Evolutionary conservation across 2,888 invertebrate genomes (phyloP).

Genomic region (Brenthis ino): DNA sequence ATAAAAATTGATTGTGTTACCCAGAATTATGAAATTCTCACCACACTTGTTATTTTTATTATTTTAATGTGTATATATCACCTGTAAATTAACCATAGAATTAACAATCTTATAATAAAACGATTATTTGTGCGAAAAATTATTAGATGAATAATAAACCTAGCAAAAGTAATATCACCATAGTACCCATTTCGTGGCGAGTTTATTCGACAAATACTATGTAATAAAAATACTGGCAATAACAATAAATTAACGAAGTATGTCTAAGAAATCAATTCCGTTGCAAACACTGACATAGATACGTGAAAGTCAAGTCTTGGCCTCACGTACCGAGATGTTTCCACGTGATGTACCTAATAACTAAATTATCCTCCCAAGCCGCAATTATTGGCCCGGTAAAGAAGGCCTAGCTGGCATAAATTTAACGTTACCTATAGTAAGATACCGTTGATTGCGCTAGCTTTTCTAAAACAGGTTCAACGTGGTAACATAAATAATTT

Average conservation of each 20-base stretch:
- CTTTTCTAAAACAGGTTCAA: not conserved
- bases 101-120: too few relatives aligned
- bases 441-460: not conserved
- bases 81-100: too few relatives aligned
- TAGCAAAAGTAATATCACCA: too few relatives aligned
- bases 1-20: too few relatives aligned
- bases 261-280: conserved; percentile 86
- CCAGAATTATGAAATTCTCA: too few relatives aligned
- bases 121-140: too few relatives aligned
- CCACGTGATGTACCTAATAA: conserved; percentile 86
- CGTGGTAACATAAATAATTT: too few relatives aligned
- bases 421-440: not conserved
- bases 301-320: conserved; percentile 88
- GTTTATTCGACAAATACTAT: too few relatives aligned
- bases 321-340: conserved; percentile 88
- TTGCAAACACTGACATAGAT: conserved; percentile 86
- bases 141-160: too few relatives aligned
- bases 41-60: too few relatives aligned
- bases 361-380: conserved; percentile 81
- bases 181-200: too few relatives aligned
- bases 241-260: conserved; percentile 88
- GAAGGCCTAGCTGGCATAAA: not conserved
- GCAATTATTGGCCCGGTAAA: conserved; percentile 87
- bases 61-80: too few relatives aligned
- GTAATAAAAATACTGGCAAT: not conserved